Evolutionary conservation across 1,140 invertebrate species (phyloP).

Genomic region (Achroia grisella): DNA sequence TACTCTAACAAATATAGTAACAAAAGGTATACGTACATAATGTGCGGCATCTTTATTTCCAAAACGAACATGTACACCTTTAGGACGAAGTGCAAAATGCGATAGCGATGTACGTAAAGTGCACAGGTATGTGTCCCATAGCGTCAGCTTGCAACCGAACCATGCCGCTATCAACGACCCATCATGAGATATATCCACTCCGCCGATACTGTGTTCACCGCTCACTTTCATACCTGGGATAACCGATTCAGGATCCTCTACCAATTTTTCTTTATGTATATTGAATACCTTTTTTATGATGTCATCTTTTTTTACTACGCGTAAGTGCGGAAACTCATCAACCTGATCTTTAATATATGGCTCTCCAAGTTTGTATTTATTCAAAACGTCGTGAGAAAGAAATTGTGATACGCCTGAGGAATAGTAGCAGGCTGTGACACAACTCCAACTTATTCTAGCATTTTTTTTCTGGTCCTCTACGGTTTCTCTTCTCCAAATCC

Average conservation of each 20-base stretch:
- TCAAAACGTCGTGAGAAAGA: constrained; percentile 32
- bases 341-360: constrained; percentile 11
- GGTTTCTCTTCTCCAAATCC: constrained; percentile 50
- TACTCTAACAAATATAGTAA: too few relatives aligned
- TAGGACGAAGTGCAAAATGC: constrained; percentile 56
- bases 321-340: constrained; percentile 36
- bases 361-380: constrained; percentile 42
- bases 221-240: constrained; percentile 8
- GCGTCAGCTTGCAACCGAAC: constrained; percentile 60
- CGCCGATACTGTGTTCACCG: constrained; percentile 40
- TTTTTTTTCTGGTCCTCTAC: neutral
- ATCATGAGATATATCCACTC: constrained; percentile 61
- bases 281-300: constrained; percentile 45
- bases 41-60: constrained; percentile 64
- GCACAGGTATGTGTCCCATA: constrained; percentile 63
- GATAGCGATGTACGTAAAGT: constrained; percentile 52
- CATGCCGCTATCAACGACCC: constrained; percentile 69
- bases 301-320: constrained; percentile 19
- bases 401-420: constrained; percentile 47
- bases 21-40: constrained; percentile 49
- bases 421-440: constrained; percentile 61
- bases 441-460: constrained; percentile 33
- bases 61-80: constrained; percentile 57
- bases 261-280: constrained; percentile 39
- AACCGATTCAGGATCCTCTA: neutral